These are phyloP conservation scores for Megalops cyprinoides DNA, from an alignment of 2,797 vertebrate genomes.

Conservation along the genomic window DNA sequence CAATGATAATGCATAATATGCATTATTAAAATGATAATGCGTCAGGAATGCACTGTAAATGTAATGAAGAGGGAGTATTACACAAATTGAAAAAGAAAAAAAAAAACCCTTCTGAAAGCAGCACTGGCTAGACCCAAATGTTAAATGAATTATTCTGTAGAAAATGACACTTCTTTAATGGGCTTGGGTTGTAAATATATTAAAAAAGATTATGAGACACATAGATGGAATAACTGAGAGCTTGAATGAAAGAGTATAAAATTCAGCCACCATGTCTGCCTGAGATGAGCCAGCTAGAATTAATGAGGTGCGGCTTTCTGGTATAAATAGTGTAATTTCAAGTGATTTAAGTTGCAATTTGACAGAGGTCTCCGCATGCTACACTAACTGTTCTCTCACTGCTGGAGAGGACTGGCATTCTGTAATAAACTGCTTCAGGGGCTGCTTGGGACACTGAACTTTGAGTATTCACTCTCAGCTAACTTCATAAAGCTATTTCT, in stretches of 20 bases:
- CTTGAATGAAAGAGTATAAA: too few relatives aligned
- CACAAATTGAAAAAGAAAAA: constrained; percentile 1
- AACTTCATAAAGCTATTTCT: not conserved
- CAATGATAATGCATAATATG: too few relatives aligned
- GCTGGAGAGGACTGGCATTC: not conserved
- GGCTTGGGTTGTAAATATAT: constrained; percentile 29
- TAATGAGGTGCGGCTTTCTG: constrained; percentile 52
- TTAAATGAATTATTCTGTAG: constrained; percentile 21
- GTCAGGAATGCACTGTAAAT: not conserved
- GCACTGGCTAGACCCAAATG: not conserved
- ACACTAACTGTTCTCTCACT: not conserved
- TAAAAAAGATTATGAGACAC: constrained; percentile 37
- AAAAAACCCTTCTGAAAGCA: not conserved
- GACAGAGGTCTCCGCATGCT: not conserved
- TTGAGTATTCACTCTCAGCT: not conserved
- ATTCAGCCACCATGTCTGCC: constrained; percentile 27
- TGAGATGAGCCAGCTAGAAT: constrained; percentile 45
- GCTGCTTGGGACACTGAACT: not conserved
- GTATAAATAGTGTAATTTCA: constrained; percentile 59
- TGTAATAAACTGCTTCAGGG: not conserved
- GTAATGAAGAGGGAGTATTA: not conserved
- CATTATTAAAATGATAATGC: not conserved
- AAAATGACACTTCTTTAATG: constrained; percentile 48
- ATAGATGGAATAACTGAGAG: constrained; percentile 38
- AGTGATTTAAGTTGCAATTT: not conserved